phyloP scores from a whole-genome alignment of 2,888 invertebrate species.

The Conchocele bisecta region DNA sequence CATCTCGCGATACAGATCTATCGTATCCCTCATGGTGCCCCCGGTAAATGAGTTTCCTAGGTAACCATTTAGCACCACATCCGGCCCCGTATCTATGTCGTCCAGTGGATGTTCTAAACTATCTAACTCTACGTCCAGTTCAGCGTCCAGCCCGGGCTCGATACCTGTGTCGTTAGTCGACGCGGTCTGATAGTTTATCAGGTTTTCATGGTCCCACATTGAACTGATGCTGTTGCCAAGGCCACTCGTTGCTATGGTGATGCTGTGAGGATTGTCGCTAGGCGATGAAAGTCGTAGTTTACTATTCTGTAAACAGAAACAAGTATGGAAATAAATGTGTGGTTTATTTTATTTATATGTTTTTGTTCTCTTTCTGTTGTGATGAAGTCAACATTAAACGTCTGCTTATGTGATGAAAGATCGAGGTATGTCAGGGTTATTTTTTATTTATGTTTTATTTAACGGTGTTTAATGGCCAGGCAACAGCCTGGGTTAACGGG shows the following conservation, averaged over 20 bases:
- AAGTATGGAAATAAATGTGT: no score
- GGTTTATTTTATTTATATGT: no score
- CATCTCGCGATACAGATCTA: constrained; percentile 49
- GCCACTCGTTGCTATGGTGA: constrained; percentile 61
- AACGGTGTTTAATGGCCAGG: no score
- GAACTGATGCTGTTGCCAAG: constrained; percentile 59
- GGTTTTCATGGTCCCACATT: constrained; percentile 55
- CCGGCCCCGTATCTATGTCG: constrained; percentile 5
- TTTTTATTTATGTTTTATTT: no score
- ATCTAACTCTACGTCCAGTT: no score
- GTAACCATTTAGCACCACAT: constrained; percentile 14
- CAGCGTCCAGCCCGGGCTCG: not conserved
- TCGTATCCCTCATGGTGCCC: constrained; percentile 46
- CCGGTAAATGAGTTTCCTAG: constrained; percentile 28
- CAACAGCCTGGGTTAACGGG: no score
- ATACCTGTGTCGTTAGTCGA: constrained; percentile 12
- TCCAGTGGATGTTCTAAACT: no score
- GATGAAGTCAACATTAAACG: no score
- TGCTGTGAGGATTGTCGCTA: constrained; percentile 45
- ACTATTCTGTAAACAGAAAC: constrained; percentile 55
- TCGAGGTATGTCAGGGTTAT: no score
- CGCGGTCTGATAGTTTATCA: constrained; percentile 37
- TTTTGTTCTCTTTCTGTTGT: no score
- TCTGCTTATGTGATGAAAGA: no score
- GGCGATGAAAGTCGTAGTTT: constrained; percentile 48